These are phyloP conservation scores for Silvanus unidentatus DNA, from an alignment of 2,888 invertebrate genomes.

Conservation along the genomic window DNA sequence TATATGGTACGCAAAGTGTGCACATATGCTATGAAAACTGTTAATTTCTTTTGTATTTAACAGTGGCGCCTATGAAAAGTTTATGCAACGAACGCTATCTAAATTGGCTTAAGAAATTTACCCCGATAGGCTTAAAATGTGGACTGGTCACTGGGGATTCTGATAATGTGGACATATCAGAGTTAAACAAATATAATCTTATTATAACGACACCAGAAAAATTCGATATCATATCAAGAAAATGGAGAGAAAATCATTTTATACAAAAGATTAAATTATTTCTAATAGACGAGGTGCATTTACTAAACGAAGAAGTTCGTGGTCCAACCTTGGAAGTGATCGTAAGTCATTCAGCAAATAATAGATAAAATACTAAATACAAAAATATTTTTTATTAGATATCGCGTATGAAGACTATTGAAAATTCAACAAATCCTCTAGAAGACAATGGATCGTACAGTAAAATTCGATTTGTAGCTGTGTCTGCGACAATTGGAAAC, in stretches of 20 bases:
- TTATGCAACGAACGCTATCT: constrained; percentile 64
- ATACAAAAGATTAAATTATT: constrained; percentile 61
- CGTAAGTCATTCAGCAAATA: constrained; percentile 46
- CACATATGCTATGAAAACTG: too few relatives aligned
- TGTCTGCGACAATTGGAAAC: constrained; percentile 75
- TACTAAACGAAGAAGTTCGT: constrained; percentile 63
- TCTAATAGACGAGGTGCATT: constrained; percentile 73
- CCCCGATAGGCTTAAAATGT: constrained; percentile 55
- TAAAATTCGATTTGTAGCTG: constrained; percentile 61
- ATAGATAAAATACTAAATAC: neutral
- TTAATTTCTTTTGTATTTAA: constrained; percentile 10
- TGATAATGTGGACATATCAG: constrained; percentile 55
- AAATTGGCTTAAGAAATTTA: constrained; percentile 71
- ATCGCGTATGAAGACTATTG: constrained; percentile 71
- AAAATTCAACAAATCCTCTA: constrained; percentile 33
- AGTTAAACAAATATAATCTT: constrained; percentile 49
- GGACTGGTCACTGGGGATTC: constrained; percentile 73
- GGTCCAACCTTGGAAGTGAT: constrained; percentile 76
- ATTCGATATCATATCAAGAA: constrained; percentile 74
- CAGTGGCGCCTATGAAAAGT: constrained; percentile 78
- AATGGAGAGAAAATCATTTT: constrained; percentile 64
- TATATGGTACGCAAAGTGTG: too few relatives aligned
- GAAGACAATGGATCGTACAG: constrained; percentile 12
- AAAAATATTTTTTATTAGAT: constrained; percentile 27
- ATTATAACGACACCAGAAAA: constrained; percentile 81